Percentiles rank a stretch among this genome's conserved stretches.
Conservation (phyloP, 1,140 invertebrate species). For the Mercenaria mercenaria region DNA sequence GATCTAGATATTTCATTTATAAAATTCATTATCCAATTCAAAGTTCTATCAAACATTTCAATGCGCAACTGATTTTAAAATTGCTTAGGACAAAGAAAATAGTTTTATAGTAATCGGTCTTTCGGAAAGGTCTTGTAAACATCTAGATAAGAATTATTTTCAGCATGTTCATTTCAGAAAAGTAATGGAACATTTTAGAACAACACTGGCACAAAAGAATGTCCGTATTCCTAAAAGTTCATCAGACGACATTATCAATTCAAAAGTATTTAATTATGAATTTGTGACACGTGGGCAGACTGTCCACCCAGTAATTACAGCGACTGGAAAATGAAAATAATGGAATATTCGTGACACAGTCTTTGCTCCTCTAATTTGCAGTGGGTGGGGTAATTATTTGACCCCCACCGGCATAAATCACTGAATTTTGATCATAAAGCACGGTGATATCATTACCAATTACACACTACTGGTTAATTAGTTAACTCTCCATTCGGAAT, state of each 20-base stretch:
- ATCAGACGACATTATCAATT: conserved; percentile 26
- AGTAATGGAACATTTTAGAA: too few species aligned
- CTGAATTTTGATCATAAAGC: conserved; percentile 52
- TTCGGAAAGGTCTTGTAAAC: too few species aligned
- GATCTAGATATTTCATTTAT: neutral
- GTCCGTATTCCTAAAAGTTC: neutral
- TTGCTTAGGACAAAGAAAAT: too few species aligned
- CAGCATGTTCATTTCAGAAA: too few species aligned
- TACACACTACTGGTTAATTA: conserved; percentile 55
- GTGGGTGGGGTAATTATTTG: conserved; percentile 69
- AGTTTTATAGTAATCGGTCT: too few species aligned
- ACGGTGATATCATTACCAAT: conserved; percentile 61
- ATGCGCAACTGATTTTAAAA: too few species aligned
- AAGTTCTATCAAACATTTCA: neutral
- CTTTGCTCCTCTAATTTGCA: conserved; percentile 62
- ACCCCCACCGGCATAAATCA: conserved; percentile 62
- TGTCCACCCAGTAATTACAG: conserved; percentile 58
- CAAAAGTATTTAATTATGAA: conserved; percentile 64
- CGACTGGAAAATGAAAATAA: conserved; percentile 21
- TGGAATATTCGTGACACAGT: conserved; percentile 59
- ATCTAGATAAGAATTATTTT: too few species aligned
- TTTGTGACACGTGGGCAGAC: conserved; percentile 61
- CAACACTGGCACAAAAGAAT: neutral
- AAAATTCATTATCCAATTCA: neutral
- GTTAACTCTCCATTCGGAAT: conserved; percentile 12